Conservation (phyloP, 92 coral and sea anemone species). For the Palythoa heliodiscus region DNA sequence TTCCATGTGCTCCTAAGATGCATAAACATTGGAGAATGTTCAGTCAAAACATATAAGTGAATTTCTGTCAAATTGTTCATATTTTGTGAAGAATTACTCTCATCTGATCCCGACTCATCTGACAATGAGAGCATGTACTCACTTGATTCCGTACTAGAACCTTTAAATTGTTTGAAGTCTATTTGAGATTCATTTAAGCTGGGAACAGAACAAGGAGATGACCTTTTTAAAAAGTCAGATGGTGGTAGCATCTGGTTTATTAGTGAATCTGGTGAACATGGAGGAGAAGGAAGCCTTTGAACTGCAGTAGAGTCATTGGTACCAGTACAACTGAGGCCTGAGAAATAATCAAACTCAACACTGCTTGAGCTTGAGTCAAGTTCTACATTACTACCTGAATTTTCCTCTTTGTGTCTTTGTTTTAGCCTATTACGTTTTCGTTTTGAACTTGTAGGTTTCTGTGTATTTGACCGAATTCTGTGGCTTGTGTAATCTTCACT, state of each 20-base stretch:
- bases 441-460: neutral
- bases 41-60: constrained; percentile 78
- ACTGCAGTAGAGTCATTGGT: neutral
- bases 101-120: constrained; percentile 48
- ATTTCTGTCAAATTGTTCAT: constrained; percentile 41
- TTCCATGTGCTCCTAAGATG: constrained; percentile 93
- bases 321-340: neutral
- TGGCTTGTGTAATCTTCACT: constrained; percentile 11
- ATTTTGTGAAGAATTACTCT: neutral
- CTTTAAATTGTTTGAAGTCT: constrained; percentile 12
- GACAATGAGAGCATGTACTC: constrained; percentile 31
- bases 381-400: constrained; percentile 41
- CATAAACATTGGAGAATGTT: constrained; percentile 87
- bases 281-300: neutral
- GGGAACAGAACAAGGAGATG: constrained; percentile 9
- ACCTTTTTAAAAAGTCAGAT: neutral
- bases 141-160: constrained; percentile 47
- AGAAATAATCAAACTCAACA: constrained; percentile 64
- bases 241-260: constrained; percentile 1
- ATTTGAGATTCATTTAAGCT: neutral
- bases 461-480: constrained; percentile 21
- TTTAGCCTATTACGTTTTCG: constrained; percentile 21
- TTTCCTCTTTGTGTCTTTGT: constrained; percentile 46
- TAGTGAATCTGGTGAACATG: neutral
- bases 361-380: constrained; percentile 88